Percentiles rank a stretch among this genome's conserved stretches.
Conservation (phyloP, 2,888 invertebrate species). For the Dasysyrphus albostriatus region DNA sequence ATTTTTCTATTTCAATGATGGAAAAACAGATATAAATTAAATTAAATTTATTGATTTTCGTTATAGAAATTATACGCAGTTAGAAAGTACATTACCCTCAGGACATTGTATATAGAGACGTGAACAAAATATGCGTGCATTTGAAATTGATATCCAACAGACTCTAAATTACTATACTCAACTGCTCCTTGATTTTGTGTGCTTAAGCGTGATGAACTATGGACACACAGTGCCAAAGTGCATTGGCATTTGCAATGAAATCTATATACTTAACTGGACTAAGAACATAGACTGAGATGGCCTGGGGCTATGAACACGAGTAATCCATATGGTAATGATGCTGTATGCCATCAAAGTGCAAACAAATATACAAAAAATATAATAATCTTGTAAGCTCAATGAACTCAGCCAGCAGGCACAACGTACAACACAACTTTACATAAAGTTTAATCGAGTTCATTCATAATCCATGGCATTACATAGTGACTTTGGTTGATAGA, state of each 20-base stretch:
- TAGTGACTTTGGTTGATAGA: not conserved
- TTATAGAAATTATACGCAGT: not conserved
- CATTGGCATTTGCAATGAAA: not conserved
- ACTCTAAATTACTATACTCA: not conserved
- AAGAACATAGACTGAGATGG: not conserved
- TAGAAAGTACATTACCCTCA: not conserved
- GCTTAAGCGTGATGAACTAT: not conserved
- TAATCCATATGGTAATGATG: not conserved
- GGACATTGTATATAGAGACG: not conserved
- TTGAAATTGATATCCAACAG: not conserved
- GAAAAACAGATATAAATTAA: not conserved
- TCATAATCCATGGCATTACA: slow-evolving; percentile 2
- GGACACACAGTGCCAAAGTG: not conserved
- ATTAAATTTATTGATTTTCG: slow-evolving; percentile 5
- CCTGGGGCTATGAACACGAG: not conserved
- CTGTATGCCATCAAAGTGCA: not conserved
- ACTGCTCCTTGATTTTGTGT: not conserved
- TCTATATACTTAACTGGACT: not conserved
- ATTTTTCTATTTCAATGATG: not conserved
- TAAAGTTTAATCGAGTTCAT: slow-evolving; percentile 15
- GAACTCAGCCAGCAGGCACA: slow-evolving; percentile 1
- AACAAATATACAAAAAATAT: not conserved
- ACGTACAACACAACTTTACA: not conserved
- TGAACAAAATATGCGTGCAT: not conserved
- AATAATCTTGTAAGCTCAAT: not conserved